Evolutionary conservation across 2,888 invertebrate genomes (phyloP), one percentile per base, ranked within the genome.

Genomic region (Hemaris fuciformis): DNA sequence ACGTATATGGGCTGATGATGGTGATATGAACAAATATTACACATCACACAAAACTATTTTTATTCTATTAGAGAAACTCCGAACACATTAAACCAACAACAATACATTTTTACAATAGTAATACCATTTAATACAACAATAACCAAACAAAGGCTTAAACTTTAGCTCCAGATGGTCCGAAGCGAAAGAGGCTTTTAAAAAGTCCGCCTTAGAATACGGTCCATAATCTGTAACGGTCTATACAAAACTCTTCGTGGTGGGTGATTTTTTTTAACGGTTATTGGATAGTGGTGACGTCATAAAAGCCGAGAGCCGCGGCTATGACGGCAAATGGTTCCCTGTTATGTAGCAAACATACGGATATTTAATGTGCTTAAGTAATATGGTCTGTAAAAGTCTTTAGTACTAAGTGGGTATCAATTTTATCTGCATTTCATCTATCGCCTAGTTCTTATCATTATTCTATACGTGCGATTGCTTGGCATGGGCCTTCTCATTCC

Each of bases 241-340:
- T 74, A 74, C 69, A 75, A 73, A 68, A 64, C 77, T 75, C 74
- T 81, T 77, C 78, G 79, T 68, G 71, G 71, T 67, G 66, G 72
- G 76, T 76, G 81, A 80, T 83, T 83, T 80, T 78, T 79, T 83
- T 82, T 84, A 83, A 84, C 81, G 82, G 66, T 82, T 72, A 81
- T 77, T 27, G 53, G 18, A 18, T 53, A 31, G 53, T 46, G 45
- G 53, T 31, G 64, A 43, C 43, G 42, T 42, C 59, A 48, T 53
- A 59, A 62, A 53, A 59, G 59, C 59, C 31, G 41, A 48, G 62
- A 53, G 31, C 25, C 25, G 45, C 42, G 18, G 3, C 31, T 15
- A 31, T 53, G 53, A 18, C 5, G 20, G 18, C 31, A 18, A 53
- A 31, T 31, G 53, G 53, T 4, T 27, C 15, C 10, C 3, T 18